phyloP scores from a whole-genome alignment of 2,888 invertebrate genomes.

The Hypselothyrea guttata region DNA sequence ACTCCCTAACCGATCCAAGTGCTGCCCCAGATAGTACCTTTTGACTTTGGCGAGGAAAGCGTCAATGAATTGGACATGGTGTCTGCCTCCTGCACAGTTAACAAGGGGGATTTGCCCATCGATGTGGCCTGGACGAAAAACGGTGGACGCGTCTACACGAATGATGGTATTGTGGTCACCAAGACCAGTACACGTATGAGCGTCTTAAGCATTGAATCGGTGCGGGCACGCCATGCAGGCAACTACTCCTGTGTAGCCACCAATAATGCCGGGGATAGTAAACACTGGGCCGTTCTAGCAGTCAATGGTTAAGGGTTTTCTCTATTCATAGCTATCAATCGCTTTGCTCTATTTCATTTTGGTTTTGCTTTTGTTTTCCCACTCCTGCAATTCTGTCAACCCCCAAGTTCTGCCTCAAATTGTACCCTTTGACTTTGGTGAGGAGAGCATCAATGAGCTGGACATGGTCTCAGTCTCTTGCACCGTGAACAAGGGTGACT shows the following conservation, averaged over 20 bases:
- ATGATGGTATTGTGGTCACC: slow-evolving; percentile 84
- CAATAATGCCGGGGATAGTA: slow-evolving; percentile 85
- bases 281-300: slow-evolving; percentile 84
- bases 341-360: slow-evolving; percentile 27
- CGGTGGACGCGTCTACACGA: slow-evolving; percentile 82
- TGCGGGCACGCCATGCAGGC: slow-evolving; percentile 85
- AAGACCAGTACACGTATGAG: slow-evolving; percentile 86
- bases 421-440: slow-evolving; percentile 88
- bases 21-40: slow-evolving; percentile 88
- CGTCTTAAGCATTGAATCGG: slow-evolving; percentile 86
- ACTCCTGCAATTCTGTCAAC: slow-evolving; percentile 5
- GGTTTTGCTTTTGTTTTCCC: slow-evolving; percentile 28
- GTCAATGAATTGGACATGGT: slow-evolving; percentile 88
- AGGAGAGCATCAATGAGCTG: slow-evolving; percentile 87
- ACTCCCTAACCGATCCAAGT: slow-evolving; percentile 82
- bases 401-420: slow-evolving; percentile 87
- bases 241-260: slow-evolving; percentile 86
- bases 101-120: slow-evolving; percentile 90
- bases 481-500: slow-evolving; percentile 89
- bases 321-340: not conserved
- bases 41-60: slow-evolving; percentile 88
- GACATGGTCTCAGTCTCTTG: slow-evolving; percentile 88
- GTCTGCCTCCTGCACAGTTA: slow-evolving; percentile 87
- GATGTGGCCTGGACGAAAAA: slow-evolving; percentile 88
- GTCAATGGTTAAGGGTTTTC: slow-evolving; percentile 84